Evolutionary conservation across 2,797 vertebrate species (phyloP), one percentile per base, ranked within the genome.

Genomic region (Hephaestus fuliginosus): DNA sequence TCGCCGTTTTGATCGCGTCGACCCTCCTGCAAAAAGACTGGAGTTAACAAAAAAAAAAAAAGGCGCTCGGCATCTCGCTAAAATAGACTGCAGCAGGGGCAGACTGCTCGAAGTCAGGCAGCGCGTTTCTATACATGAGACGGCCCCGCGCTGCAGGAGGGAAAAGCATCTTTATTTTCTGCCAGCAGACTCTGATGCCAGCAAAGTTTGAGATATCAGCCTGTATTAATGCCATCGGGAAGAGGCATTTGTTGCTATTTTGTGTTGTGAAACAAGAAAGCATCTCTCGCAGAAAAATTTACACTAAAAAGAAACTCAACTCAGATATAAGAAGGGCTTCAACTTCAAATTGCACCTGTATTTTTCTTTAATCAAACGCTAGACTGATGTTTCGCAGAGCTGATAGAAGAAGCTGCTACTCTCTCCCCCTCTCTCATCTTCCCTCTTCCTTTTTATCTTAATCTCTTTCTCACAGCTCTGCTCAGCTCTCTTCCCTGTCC

Each of bases 391-490:
- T 33, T 63, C n/a, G 1, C 53, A 12, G 44, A 63, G 60, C 48
- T 60, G 67, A 44, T 25, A 43, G 12, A 72, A 65, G 15, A 63
- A 57, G 51, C 18, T 15, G 69, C 62, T 22, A 51, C 20, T 53
- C 30, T 67, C 58, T 44, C 62, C 60, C n/a, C 1, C 70, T 74
- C 41, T 39, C 71, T 25, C 74, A 49, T 74, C 80, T 76, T 53
- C 17, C 71, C 56, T 75, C 56, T 66, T 48, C 63, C 44, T 81
- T 64, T 74, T 68, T 65, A 49, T 71, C 78, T 62, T 65, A 67
- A 76, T 83, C 82, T 67, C 41, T 33, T 44, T 74, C 55, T 84
- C 73, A 67, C 67, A 76, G 70, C 56, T 61, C 62, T 15, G 28
- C 25, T 25, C 67, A 76, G 70, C 70, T 33, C 64, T 70, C 63